phyloP scores from a whole-genome alignment of 53 echinoderm and acorn worm genomes.

The Echinometra lucunter region DNA sequence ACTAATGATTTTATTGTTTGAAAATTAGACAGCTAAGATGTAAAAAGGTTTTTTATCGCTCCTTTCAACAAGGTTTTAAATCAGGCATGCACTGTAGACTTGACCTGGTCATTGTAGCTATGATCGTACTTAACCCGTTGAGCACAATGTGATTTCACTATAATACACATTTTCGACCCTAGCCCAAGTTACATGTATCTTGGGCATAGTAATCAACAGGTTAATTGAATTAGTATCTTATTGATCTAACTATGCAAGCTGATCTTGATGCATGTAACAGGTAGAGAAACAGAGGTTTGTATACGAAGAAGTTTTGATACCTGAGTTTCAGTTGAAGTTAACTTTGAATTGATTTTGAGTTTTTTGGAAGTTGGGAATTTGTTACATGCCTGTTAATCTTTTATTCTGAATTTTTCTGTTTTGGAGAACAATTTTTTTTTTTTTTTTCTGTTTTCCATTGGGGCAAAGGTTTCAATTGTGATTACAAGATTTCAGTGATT shows the following conservation, averaged over 20 bases:
- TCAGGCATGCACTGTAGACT: too few relatives aligned
- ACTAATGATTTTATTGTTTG: too few relatives aligned
- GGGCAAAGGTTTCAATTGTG: not conserved
- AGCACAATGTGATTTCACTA: too few relatives aligned
- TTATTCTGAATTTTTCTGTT: not conserved
- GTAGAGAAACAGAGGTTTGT: slow-evolving; percentile 50
- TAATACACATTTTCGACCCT: too few relatives aligned
- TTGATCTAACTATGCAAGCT: not conserved
- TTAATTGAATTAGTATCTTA: not conserved
- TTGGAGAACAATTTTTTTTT: not conserved
- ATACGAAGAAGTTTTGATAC: not conserved
- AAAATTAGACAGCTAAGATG: too few relatives aligned
- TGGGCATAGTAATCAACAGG: too few relatives aligned
- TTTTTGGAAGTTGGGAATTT: not conserved
- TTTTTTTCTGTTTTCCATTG: not conserved
- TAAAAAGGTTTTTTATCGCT: too few relatives aligned
- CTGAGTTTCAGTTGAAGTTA: not conserved
- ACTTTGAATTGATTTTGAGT: not conserved
- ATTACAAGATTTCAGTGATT: not conserved
- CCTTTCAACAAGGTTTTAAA: too few relatives aligned
- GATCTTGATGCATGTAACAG: slow-evolving; percentile 16
- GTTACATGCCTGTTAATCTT: not conserved
- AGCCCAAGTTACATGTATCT: too few relatives aligned
- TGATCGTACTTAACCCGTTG: not conserved
- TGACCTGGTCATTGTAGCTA: not conserved